These are phyloP conservation scores for Vannuccia rotundouncinata DNA, from an alignment of 2,888 invertebrate genomes.

Conservation along the genomic window DNA sequence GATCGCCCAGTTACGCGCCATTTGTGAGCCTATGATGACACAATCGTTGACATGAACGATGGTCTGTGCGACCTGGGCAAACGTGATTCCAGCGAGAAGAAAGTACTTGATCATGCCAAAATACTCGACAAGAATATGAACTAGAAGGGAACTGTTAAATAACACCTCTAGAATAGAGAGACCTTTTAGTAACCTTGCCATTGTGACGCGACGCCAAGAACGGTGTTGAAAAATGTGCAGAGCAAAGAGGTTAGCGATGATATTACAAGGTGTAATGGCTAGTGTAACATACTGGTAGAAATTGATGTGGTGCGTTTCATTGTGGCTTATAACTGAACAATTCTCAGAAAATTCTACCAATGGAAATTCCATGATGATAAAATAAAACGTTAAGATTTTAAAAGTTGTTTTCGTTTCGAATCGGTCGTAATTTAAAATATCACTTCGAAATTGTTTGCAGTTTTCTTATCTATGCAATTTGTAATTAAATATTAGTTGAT, in stretches of 20 bases:
- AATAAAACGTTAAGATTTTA: too few relatives aligned
- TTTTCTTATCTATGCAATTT: too few relatives aligned
- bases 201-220: neutral
- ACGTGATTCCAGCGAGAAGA: neutral
- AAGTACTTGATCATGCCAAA: neutral
- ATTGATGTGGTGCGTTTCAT: neutral
- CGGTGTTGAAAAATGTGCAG: neutral
- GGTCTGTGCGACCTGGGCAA: neutral
- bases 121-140: neutral
- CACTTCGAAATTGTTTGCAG: too few relatives aligned
- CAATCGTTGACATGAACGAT: neutral
- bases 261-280: neutral
- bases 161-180: neutral
- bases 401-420: too few relatives aligned
- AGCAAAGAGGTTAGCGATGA: neutral
- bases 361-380: neutral
- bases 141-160: neutral
- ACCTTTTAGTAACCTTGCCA: neutral
- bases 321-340: neutral
- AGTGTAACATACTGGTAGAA: neutral
- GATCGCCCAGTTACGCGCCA: conserved; percentile 20
- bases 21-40: conserved; percentile 27
- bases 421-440: too few relatives aligned
- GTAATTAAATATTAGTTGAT: too few relatives aligned
- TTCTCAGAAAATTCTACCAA: neutral